Evolutionary conservation across 1,140 invertebrate species (phyloP), one percentile per base, ranked within the genome.

Genomic region (Venturia canescens): DNA sequence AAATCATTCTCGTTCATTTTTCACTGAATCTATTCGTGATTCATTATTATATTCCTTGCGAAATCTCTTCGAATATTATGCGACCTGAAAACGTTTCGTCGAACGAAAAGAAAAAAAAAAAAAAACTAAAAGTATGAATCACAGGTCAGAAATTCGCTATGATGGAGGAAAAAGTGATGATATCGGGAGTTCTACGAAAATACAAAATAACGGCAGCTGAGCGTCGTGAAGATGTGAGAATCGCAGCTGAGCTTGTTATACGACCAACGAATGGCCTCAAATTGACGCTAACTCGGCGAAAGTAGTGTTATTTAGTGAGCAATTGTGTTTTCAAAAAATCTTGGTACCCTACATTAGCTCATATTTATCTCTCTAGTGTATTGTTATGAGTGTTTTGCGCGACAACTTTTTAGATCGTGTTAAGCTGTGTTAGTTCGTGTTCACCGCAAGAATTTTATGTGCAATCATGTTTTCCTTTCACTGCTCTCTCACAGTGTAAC

Each of bases 111-210:
- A 18, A 18, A 60, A 66, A 31, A 57, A 72, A 34, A 53, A 15
- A 16, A 74, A 34, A 79, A 74, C n/a, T 9, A 9, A 44, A 44
- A 4, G 86, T 89, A 7, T 83, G 5, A 27, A 11, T 63, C 11
- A 0, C 60, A 94, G 95, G 95, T 75, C 95, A 96, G 87, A 96
- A 95, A 88, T 97, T 97, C 88, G 96, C 96, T 7, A 91, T 95
- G 87, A 87, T 96, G 81, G 96, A 97, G 91, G 93, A 94, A 86
- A 97, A 97, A 88, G 93, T 94, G 0, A 89, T 96, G 1, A 89
- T 97, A 63, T 94, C 95, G 0, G 91, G 93, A 3, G 88, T 97
- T n/a, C 87, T 97, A 16, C 91, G 95, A 31, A 93, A 93, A 79
- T 97, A 93, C 85, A 91, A 91, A 82, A 84, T 95, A 21, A 92